Conservation (phyloP, 2,888 invertebrate species). For the Ligdia adustata region DNA sequence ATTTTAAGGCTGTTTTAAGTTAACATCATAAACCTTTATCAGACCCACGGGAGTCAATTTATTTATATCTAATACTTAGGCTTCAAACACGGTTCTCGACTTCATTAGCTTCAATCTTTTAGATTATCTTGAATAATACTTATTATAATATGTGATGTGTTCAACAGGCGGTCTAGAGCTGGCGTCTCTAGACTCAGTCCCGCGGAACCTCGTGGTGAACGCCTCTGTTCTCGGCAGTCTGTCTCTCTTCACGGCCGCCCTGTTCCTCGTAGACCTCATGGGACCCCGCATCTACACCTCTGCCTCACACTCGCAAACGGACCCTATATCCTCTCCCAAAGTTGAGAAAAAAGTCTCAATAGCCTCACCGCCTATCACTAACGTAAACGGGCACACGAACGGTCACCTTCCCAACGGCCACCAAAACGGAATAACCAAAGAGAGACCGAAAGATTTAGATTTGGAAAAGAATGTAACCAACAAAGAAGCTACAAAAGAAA, state of each 20-base stretch:
- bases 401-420: constrained; percentile 37
- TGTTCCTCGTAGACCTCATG: constrained; percentile 88
- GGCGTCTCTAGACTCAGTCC: constrained; percentile 88
- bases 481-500: constrained; percentile 52
- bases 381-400: constrained; percentile 51
- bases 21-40: too few species aligned
- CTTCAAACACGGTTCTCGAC: too few species aligned
- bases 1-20: too few species aligned
- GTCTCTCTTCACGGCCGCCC: constrained; percentile 86
- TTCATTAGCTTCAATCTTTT: too few species aligned
- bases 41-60: too few species aligned
- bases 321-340: constrained; percentile 55
- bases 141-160: constrained; percentile 8
- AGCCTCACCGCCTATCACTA: constrained; percentile 47
- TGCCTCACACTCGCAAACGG: constrained; percentile 71
- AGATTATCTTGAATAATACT: too few species aligned
- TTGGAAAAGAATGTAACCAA: constrained; percentile 55
- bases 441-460: constrained; percentile 70
- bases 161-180: constrained; percentile 86
- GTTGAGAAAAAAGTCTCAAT: constrained; percentile 66
- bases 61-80: too few species aligned
- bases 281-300: constrained; percentile 79
- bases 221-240: constrained; percentile 88
- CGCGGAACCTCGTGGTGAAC: constrained; percentile 87
- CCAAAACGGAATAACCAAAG: constrained; percentile 38